Percentiles rank a stretch among this genome's conserved stretches.
Conservation (phyloP, 1,140 invertebrate species). For the Cyclargus thomasi region DNA sequence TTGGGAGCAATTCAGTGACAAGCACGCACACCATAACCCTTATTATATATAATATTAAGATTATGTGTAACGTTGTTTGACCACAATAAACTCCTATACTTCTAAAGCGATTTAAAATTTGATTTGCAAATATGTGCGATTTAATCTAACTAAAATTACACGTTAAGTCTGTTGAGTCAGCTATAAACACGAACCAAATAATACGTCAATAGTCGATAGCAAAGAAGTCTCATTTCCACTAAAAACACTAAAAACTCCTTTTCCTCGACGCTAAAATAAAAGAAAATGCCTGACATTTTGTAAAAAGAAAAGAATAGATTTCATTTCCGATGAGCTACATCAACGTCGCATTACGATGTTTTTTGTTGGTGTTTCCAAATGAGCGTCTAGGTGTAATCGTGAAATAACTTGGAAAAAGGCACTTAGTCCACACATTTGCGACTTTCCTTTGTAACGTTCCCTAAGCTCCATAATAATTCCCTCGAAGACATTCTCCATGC, state of each 20-base stretch:
- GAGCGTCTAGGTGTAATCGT: slow-evolving; percentile 41
- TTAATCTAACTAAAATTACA: too few relatives aligned
- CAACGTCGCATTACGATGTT: slow-evolving; percentile 31
- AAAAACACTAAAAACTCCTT: background rate
- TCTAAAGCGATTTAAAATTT: too few relatives aligned
- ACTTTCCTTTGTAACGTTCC: slow-evolving; percentile 44
- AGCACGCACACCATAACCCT: too few relatives aligned
- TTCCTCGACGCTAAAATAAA: background rate
- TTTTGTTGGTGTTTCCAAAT: slow-evolving; percentile 44
- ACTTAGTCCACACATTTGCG: slow-evolving; percentile 50
- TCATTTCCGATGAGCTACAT: slow-evolving; percentile 19
- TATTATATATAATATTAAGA: too few relatives aligned
- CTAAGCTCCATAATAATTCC: slow-evolving; percentile 50
- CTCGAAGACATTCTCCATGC: slow-evolving; percentile 51
- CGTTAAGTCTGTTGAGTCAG: too few relatives aligned
- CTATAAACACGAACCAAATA: too few relatives aligned
- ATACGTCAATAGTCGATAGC: background rate
- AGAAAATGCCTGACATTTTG: background rate
- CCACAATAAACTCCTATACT: too few relatives aligned
- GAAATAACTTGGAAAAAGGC: slow-evolving; percentile 64
- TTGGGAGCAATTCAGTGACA: too few relatives aligned
- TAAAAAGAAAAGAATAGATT: background rate
- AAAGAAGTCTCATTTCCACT: background rate
- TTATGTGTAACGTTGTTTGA: too few relatives aligned
- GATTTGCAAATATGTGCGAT: too few relatives aligned